These are phyloP conservation scores for Erpetoichthys calabaricus DNA, from an alignment of 2,797 vertebrate species.

Conservation along the genomic window DNA sequence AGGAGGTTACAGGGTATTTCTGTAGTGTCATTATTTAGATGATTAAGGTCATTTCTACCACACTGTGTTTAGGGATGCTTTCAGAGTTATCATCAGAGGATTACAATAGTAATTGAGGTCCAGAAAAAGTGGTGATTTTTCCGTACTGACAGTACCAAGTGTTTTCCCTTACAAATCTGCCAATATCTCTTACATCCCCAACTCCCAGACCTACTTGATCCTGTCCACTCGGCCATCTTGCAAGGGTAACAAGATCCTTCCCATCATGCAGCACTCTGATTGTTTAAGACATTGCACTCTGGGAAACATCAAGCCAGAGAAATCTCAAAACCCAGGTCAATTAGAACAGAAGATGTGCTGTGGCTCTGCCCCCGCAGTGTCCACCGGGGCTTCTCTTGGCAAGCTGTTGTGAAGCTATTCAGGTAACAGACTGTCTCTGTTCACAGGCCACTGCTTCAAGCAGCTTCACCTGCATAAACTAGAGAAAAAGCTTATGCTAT, in stretches of 20 bases:
- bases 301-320: conserved; percentile 61
- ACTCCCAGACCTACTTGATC: conserved; percentile 60
- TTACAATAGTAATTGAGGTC: conserved; percentile 30
- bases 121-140: conserved; percentile 29
- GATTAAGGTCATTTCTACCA: conserved; percentile 29
- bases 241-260: conserved; percentile 58
- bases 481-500: conserved; percentile 31
- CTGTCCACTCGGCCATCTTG: conserved; percentile 54
- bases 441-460: conserved; percentile 43
- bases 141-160: conserved; percentile 40
- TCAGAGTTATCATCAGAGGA: conserved; percentile 22
- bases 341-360: conserved; percentile 65
- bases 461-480: conserved; percentile 46
- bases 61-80: conserved; percentile 26
- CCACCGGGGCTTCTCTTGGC: conserved; percentile 59
- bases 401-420: conserved; percentile 56
- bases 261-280: conserved; percentile 52
- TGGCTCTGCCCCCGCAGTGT: conserved; percentile 49
- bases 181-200: conserved; percentile 47
- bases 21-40: conserved; percentile 41
- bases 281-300: conserved; percentile 27
- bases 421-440: conserved; percentile 43
- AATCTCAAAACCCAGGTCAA: conserved; percentile 72
- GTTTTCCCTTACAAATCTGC: conserved; percentile 46
- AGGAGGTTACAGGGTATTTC: conserved; percentile 40